phyloP scores from a whole-genome alignment of 1,140 invertebrate species.

The Fopius arisanus region DNA sequence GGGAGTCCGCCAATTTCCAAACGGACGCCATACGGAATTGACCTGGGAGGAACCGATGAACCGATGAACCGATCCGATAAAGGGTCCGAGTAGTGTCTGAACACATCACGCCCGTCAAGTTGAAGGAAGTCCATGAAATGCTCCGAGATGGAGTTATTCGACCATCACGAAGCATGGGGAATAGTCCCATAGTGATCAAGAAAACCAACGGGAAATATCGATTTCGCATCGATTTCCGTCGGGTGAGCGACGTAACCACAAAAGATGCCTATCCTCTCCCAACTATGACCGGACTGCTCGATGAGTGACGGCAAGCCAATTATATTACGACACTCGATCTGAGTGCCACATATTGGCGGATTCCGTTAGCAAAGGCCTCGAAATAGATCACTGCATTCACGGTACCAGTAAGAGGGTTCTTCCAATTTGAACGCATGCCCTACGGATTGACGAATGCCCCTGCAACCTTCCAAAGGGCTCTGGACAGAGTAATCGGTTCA shows the following conservation, averaged over 20 bases:
- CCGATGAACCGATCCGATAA: slow-evolving; percentile 23
- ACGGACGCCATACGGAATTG: background rate
- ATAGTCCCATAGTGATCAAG: slow-evolving; percentile 37
- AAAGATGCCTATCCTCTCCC: slow-evolving; percentile 47
- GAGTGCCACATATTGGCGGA: too few species aligned
- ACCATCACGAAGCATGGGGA: slow-evolving; percentile 36
- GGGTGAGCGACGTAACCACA: slow-evolving; percentile 42
- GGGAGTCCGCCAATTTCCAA: too few species aligned
- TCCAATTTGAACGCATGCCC: too few species aligned
- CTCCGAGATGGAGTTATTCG: slow-evolving; percentile 40
- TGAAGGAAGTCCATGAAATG: slow-evolving; percentile 4
- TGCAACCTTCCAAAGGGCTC: too few species aligned
- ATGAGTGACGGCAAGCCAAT: slow-evolving; percentile 41
- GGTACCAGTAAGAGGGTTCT: too few species aligned
- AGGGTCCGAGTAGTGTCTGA: too few species aligned
- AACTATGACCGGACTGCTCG: slow-evolving; percentile 44
- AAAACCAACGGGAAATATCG: slow-evolving; percentile 38
- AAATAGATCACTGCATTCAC: too few species aligned
- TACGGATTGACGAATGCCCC: too few species aligned
- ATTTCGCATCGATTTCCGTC: slow-evolving; percentile 47
- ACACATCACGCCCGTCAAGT: too few species aligned
- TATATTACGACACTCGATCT: slow-evolving; percentile 41
- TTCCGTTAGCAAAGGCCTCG: too few species aligned
- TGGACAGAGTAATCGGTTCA: too few species aligned
- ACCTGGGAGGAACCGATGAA: too few species aligned